Evolutionary conservation across 2,113 vertebrate species (phyloP), one percentile per base, ranked within the genome.

Genomic region (Aix galericulata): DNA sequence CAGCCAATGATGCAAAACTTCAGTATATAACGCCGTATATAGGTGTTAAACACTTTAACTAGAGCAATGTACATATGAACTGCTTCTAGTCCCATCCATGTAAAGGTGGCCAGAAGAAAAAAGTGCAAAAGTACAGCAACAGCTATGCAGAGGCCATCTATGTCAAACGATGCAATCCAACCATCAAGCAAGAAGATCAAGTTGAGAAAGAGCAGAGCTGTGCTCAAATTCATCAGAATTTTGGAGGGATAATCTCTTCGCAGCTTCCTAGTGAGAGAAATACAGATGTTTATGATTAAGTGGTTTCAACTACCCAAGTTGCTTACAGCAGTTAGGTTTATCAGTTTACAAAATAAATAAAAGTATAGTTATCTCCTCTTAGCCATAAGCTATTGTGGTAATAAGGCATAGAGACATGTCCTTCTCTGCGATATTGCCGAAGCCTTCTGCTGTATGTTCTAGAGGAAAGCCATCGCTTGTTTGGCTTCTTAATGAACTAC

Each of bases 11-110:
- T 96, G 98, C 99, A 99, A 95, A 99, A 99, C 97, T 99, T 99
- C 66, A 99, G 98, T 94, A 99, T 99, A 85, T 99, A 99, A 86
- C 99, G 91, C 40, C 99, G 98, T 62, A 99, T 99, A 79, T 99
- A 99, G 1, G 99, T 99, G 97, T 99, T 99, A 95, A 99, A 99
- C 20, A 99, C 99, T 95, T 99, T 99, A 84, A 99, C 99, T 58
- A 99, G 96, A 9, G 99, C 99, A 55, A 99, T 99, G 97, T 99
- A 99, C 99, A 99, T 99, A 95, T 99, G 99, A 79, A 99, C 97
- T 0, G 99, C 99, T 97, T 99, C 99, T 23, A 99, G 97, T 17
- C 98, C 99, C 99, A 99, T 99, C 99, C 99, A 99, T 6, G 99
- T 99, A 95, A 99, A 99, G 31, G 99, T 98, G 16, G 99, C 98